phyloP scores from a whole-genome alignment of 2,888 invertebrate genomes.

The Charanyca ferruginea region DNA sequence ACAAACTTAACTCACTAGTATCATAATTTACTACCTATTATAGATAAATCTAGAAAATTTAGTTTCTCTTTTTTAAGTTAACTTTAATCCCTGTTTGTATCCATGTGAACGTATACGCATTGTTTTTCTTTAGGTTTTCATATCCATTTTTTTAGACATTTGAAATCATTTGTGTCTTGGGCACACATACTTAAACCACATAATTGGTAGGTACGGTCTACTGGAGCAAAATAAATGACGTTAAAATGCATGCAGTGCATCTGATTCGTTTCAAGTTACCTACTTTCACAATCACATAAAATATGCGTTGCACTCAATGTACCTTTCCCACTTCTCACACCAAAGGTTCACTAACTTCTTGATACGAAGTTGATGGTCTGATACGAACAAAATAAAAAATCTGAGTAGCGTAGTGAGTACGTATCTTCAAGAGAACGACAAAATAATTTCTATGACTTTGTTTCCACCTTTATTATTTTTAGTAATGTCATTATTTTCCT shows the following conservation, averaged over 20 bases:
- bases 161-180: too few species aligned
- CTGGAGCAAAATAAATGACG: constrained; percentile 21
- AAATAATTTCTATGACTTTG: not conserved
- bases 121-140: too few species aligned
- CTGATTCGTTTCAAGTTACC: constrained; percentile 10
- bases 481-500: not conserved
- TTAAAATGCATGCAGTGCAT: constrained; percentile 28
- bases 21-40: too few species aligned
- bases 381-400: not conserved
- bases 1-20: too few species aligned
- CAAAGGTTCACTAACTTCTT: constrained; percentile 8
- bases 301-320: constrained; percentile 24
- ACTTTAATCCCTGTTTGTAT: not conserved
- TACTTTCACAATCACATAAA: constrained; percentile 48
- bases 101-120: too few species aligned
- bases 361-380: not conserved
- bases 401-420: too few species aligned
- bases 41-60: not conserved
- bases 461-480: not conserved
- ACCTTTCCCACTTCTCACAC: not conserved
- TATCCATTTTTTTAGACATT: too few species aligned
- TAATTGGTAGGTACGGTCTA: too few species aligned
- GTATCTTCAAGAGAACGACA: too few species aligned
- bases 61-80: not conserved
- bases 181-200: too few species aligned